These are phyloP conservation scores for Meloe dianella DNA, from an alignment of 2,888 invertebrate species.

Conservation along the genomic window DNA sequence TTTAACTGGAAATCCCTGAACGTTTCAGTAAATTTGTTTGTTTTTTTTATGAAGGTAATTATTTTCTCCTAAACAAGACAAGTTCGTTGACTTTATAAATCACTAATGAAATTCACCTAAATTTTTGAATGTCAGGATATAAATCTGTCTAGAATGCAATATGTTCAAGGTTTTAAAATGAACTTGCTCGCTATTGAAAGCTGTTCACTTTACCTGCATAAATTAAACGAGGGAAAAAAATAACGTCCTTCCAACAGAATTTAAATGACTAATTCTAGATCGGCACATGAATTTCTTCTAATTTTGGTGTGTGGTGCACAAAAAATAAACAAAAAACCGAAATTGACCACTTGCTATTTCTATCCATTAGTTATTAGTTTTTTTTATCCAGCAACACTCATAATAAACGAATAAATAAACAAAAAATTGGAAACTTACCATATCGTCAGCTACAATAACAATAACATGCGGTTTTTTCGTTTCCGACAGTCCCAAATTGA, in stretches of 20 bases:
- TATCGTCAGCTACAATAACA: slow-evolving; percentile 81
- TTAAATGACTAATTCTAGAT: neutral
- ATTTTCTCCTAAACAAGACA: neutral
- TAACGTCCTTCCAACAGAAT: neutral
- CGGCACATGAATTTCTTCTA: neutral
- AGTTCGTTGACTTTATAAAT: slow-evolving; percentile 23
- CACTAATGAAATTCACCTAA: neutral
- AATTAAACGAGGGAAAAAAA: too few relatives aligned
- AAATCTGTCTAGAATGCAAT: slow-evolving; percentile 1
- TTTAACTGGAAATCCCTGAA: slow-evolving; percentile 7
- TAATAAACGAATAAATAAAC: neutral
- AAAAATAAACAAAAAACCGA: too few relatives aligned
- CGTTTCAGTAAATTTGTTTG: neutral
- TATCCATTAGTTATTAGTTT: too few relatives aligned
- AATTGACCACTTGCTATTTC: too few relatives aligned
- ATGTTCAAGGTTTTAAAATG: slow-evolving; percentile 25
- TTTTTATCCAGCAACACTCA: too few relatives aligned
- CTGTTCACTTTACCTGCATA: too few relatives aligned
- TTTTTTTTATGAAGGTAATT: too few relatives aligned
- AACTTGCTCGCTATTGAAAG: slow-evolving; percentile 14
- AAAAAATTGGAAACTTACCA: slow-evolving; percentile 65
- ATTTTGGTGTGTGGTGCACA: too few relatives aligned
- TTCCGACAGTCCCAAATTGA: neutral
- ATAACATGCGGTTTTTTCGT: slow-evolving; percentile 68
- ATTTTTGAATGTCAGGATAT: slow-evolving; percentile 26